Evolutionary conservation across 1,140 invertebrate species (phyloP), one percentile per base, ranked within the genome.

Genomic region (Sycobia sp.): DNA sequence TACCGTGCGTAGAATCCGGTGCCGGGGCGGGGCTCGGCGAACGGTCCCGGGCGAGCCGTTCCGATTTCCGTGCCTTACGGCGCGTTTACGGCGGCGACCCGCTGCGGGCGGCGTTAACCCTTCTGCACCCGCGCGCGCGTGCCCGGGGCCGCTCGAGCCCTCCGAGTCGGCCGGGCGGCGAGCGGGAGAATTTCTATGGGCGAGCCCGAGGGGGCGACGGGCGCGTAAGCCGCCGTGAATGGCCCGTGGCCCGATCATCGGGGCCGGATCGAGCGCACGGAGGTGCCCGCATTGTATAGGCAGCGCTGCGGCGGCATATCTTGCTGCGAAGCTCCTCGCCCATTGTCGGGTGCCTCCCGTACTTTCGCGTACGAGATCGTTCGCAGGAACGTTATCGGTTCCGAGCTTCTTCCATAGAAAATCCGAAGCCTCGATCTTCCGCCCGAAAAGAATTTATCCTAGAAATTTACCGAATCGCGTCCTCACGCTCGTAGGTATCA

Each of bases 1-100:
- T 62, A 49, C 60, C 44, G 60, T 22, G 39, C 18, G 18, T 18
- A 38, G 25, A 25, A n/a, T 20, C 39, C n/a, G 20, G 14, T 25
- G 10, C 38, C 23, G 11, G 10, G 11, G n/a, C 34, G 22, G 5
- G n/a, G n/a, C n/a, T n/a, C n/a, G n/a, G n/a, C n/a, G n/a, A 53
- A 50, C 16, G 16, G 4, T 1, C 3, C n/a, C 34, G 13, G 22
- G 16, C 29, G 47, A 32, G 47, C 20, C 13, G 25, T n/a, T n/a
- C n/a, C n/a, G n/a, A n/a, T n/a, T n/a, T n/a, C 46, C 29, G 14
- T 4, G 46, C 20, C 3, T 47, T 25, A 47, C 25, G 22, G 9
- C n/a, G n/a, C n/a, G n/a, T n/a, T n/a, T n/a, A n/a, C n/a, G n/a
- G n/a, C n/a, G n/a, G n/a, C n/a, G n/a, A n/a, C n/a, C n/a, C n/a